Evolutionary conservation across 1,140 invertebrate genomes (phyloP).

Genomic region (Cryptotermes secundus): DNA sequence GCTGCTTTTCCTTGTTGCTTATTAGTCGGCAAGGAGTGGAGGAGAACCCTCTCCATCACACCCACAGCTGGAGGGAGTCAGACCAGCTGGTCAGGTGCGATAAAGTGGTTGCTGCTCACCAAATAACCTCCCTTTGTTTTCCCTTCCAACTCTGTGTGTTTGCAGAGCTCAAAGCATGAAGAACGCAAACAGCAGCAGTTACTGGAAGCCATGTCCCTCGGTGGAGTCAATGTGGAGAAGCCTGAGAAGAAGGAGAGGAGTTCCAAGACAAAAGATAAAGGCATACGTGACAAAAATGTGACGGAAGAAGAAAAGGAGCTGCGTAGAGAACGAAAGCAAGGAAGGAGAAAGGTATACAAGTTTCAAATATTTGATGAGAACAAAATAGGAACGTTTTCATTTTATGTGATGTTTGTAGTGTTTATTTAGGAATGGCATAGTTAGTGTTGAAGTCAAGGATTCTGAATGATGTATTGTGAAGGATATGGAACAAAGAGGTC

Average conservation of each 20-base stretch:
- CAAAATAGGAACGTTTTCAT: too few species aligned
- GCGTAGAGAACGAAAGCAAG: constrained; percentile 72
- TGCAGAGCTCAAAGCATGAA: constrained; percentile 53
- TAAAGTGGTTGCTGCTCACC: neutral
- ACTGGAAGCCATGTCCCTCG: constrained; percentile 19
- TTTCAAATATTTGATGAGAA: neutral
- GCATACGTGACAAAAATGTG: constrained; percentile 49
- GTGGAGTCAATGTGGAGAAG: constrained; percentile 43
- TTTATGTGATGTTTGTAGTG: too few species aligned
- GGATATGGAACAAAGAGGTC: too few species aligned
- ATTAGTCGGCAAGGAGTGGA: neutral
- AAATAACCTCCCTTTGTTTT: constrained; percentile 22
- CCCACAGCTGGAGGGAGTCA: neutral
- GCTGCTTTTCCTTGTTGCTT: neutral
- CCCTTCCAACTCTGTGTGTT: constrained; percentile 34
- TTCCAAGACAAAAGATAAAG: constrained; percentile 60
- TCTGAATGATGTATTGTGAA: too few species aligned
- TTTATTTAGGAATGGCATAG: too few species aligned
- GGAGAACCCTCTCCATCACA: neutral
- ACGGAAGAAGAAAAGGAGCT: constrained; percentile 67
- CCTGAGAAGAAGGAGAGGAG: constrained; percentile 66
- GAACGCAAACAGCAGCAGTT: constrained; percentile 50
- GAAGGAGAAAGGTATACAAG: constrained; percentile 65
- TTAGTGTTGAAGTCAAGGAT: too few species aligned
- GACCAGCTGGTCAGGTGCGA: neutral